These are phyloP conservation scores for Calyptommatus sinebrachiatus DNA, from an alignment of 2,113 vertebrate genomes.

Conservation along the genomic window DNA sequence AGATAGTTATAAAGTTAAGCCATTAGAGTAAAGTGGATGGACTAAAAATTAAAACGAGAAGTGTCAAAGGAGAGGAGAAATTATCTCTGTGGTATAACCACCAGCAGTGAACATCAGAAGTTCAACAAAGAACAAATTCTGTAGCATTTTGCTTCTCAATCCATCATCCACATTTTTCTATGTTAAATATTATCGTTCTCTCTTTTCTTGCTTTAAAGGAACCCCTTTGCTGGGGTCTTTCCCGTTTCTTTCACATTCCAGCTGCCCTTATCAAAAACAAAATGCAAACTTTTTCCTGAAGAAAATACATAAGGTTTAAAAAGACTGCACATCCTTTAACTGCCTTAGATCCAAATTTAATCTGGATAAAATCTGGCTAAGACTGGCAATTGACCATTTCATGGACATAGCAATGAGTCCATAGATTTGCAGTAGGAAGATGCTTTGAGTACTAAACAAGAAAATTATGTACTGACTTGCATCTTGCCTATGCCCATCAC, in stretches of 20 bases:
- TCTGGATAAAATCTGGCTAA: too few species aligned
- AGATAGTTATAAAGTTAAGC: neutral
- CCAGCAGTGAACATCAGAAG: neutral
- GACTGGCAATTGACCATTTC: neutral
- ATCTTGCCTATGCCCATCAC: neutral
- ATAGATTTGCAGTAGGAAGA: neutral
- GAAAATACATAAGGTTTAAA: neutral
- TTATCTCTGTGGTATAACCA: neutral
- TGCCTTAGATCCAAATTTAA: neutral
- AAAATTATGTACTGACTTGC: rapidly evolving
- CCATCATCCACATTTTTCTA: neutral
- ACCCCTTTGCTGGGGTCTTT: neutral
- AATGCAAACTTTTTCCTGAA: neutral
- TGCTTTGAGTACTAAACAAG: too few species aligned
- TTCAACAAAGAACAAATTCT: neutral
- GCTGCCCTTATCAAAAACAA: neutral
- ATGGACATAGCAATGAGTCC: neutral
- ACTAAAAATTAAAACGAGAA: neutral
- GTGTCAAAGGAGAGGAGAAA: neutral
- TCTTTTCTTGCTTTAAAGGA: neutral
- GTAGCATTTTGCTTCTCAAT: neutral
- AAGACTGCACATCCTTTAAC: neutral
- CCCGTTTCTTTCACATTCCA: neutral
- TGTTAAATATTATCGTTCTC: neutral
- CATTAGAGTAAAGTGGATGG: neutral